Evolutionary conservation across 2,113 vertebrate genomes (phyloP).

Genomic region (Pelobates fuscus): DNA sequence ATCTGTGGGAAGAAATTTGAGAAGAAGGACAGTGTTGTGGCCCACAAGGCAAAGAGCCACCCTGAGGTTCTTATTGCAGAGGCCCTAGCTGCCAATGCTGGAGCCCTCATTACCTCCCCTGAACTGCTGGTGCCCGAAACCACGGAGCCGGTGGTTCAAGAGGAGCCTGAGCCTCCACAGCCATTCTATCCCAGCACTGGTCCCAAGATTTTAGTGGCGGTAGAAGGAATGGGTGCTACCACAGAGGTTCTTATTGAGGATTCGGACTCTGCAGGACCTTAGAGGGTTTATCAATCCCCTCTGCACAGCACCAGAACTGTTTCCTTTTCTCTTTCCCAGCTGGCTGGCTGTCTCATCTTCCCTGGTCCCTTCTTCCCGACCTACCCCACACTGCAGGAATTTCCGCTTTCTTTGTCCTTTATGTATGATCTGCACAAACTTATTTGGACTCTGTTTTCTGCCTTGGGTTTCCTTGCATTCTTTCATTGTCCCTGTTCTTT

Average conservation of each 20-base stretch:
- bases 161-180: constrained; percentile 13
- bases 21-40: constrained; percentile 98
- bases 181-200: constrained; percentile 64
- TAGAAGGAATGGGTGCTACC: constrained; percentile 74
- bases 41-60: constrained; percentile 97
- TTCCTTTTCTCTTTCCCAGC: constrained; percentile 33
- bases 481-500: neutral
- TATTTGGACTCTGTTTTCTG: constrained; percentile 10
- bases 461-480: neutral
- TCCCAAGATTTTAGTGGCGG: constrained; percentile 71
- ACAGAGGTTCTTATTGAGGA: constrained; percentile 80
- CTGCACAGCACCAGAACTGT: constrained; percentile 46
- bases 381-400: neutral
- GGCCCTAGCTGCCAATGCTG: constrained; percentile 92
- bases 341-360: constrained; percentile 36
- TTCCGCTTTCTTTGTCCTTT: constrained; percentile 18
- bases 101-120: constrained; percentile 79
- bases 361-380: neutral
- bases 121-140: constrained; percentile 71
- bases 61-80: constrained; percentile 95
- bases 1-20: constrained; percentile 98
- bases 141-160: constrained; percentile 58
- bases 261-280: constrained; percentile 76
- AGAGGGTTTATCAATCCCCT: constrained; percentile 52
- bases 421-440: constrained; percentile 25